These are phyloP conservation scores for Formica exsecta DNA, from an alignment of 1,140 invertebrate species.

Conservation along the genomic window DNA sequence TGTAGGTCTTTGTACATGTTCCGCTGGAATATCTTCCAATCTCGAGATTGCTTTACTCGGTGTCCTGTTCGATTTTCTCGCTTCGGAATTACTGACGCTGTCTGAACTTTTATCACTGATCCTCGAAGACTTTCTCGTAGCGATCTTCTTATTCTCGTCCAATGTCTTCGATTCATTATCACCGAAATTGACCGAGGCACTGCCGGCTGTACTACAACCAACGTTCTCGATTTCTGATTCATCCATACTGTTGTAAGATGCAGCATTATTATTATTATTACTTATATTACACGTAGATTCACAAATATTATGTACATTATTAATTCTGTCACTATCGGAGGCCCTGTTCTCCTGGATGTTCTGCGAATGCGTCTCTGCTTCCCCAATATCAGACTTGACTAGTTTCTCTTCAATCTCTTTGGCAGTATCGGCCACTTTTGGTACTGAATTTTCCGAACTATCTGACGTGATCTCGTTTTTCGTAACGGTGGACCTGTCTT, in stretches of 20 bases:
- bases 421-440: slow-evolving; percentile 86
- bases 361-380: slow-evolving; percentile 72
- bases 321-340: slow-evolving; percentile 44
- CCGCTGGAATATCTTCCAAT: background rate
- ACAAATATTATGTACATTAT: slow-evolving; percentile 59
- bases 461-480: slow-evolving; percentile 78
- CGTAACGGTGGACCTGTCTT: slow-evolving; percentile 78
- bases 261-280: slow-evolving; percentile 42
- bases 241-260: background rate
- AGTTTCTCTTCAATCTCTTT: slow-evolving; percentile 86
- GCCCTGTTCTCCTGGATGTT: slow-evolving; percentile 67
- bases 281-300: slow-evolving; percentile 47
- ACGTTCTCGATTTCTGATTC: slow-evolving; percentile 11
- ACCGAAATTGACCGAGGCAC: slow-evolving; percentile 6
- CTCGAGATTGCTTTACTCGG: slow-evolving; percentile 29
- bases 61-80: slow-evolving; percentile 51
- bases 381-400: slow-evolving; percentile 85
- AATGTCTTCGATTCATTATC: slow-evolving; percentile 43
- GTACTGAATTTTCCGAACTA: slow-evolving; percentile 82
- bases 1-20: background rate
- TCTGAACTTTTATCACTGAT: slow-evolving; percentile 66
- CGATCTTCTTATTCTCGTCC: slow-evolving; percentile 68
- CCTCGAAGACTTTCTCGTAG: slow-evolving; percentile 73
- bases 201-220: slow-evolving; percentile 1
- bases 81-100: slow-evolving; percentile 41